A percentile compares a stretch with the other conserved stretches of the same genome.
phyloP scores from a whole-genome alignment of 1,140 invertebrate genomes.

The Pogonognathellus flavescens region DNA sequence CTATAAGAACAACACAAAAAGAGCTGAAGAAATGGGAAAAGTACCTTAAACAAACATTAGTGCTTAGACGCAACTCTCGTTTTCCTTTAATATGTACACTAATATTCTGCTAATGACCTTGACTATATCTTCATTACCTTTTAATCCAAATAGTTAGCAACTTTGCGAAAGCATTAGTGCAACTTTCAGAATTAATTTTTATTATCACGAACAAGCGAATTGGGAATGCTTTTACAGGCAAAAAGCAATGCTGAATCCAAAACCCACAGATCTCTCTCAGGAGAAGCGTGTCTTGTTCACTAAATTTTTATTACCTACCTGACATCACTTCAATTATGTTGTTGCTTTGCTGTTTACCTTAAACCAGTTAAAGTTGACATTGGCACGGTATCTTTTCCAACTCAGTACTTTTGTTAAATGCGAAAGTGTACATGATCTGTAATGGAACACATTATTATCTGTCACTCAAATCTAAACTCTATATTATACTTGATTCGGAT shows the following conservation, averaged over 20 bases:
- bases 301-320: background rate
- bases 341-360: too few relatives aligned
- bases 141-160: slow-evolving; percentile 3
- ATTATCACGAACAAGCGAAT: slow-evolving; percentile 26
- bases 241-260: background rate
- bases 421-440: too few relatives aligned
- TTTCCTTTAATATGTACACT: background rate
- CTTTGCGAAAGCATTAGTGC: background rate
- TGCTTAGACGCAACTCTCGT: too few relatives aligned
- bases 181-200: slow-evolving; percentile 42
- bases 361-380: too few relatives aligned
- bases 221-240: background rate
- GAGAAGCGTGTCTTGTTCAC: background rate
- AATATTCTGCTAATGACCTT: background rate
- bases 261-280: background rate
- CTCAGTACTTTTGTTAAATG: too few relatives aligned
- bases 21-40: too few relatives aligned
- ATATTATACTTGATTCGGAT: too few relatives aligned
- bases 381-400: too few relatives aligned
- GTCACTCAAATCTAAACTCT: too few relatives aligned
- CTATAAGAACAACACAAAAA: too few relatives aligned
- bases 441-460: too few relatives aligned
- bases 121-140: slow-evolving; percentile 3
- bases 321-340: slow-evolving; percentile 25
- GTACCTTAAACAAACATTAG: too few relatives aligned